phyloP scores from a whole-genome alignment of 2,113 vertebrate species.

The Cottus gobio region DNA sequence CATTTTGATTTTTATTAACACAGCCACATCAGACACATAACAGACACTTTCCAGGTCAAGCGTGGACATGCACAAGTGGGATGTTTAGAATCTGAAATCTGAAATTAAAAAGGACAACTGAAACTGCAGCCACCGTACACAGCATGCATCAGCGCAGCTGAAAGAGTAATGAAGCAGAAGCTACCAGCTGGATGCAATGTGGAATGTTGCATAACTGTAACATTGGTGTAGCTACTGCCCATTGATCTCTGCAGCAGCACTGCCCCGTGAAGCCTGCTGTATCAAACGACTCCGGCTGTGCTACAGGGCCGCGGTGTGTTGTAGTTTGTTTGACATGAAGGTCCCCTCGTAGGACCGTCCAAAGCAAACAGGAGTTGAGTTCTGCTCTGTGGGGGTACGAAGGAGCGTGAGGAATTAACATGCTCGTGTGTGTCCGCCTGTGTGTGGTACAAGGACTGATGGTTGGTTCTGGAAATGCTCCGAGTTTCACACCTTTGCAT shows the following conservation, averaged over 20 bases:
- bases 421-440: slow-evolving; percentile 29
- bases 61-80: slow-evolving; percentile 13
- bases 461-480: slow-evolving; percentile 74
- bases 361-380: slow-evolving; percentile 75
- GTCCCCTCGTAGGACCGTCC: slow-evolving; percentile 64
- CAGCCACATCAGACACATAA: slow-evolving; percentile 31
- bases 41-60: slow-evolving; percentile 6
- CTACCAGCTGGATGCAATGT: background rate
- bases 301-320: slow-evolving; percentile 57
- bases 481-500: slow-evolving; percentile 73
- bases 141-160: slow-evolving; percentile 5
- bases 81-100: slow-evolving; percentile 14
- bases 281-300: slow-evolving; percentile 43
- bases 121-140: background rate
- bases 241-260: slow-evolving; percentile 50
- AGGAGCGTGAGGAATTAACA: slow-evolving; percentile 66
- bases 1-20: slow-evolving; percentile 33
- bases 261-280: slow-evolving; percentile 47
- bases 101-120: slow-evolving; percentile 13
- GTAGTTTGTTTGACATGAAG: slow-evolving; percentile 75
- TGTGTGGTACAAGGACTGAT: slow-evolving; percentile 57
- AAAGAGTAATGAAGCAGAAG: slow-evolving; percentile 12
- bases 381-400: slow-evolving; percentile 61
- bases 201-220: background rate
- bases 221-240: slow-evolving; percentile 3